Percentiles rank a stretch among this genome's conserved stretches.
phyloP scores from a whole-genome alignment of 92 coral and sea anemone species.

The Hydrozoanthus gracilis region DNA sequence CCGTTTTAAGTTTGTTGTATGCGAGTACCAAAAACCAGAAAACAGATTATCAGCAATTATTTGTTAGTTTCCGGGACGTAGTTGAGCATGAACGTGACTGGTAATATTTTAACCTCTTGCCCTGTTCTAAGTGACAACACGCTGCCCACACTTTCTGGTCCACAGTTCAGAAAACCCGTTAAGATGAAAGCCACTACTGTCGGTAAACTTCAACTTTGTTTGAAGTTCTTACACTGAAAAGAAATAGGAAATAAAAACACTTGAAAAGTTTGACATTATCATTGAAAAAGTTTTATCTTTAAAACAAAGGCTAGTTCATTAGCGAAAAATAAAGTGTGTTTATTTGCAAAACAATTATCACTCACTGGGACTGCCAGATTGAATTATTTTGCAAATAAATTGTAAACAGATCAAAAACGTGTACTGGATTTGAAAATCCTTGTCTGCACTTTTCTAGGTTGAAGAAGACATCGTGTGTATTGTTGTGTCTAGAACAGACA shows the following conservation, averaged over 20 bases:
- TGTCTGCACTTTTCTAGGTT: not conserved
- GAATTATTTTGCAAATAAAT: too few species aligned
- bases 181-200: not conserved
- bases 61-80: not conserved
- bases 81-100: not conserved
- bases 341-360: too few species aligned
- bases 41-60: constrained; percentile 20
- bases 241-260: not conserved
- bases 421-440: not conserved
- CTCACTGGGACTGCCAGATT: too few species aligned
- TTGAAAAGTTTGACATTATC: not conserved
- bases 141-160: not conserved
- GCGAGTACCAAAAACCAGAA: not conserved
- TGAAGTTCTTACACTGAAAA: not conserved
- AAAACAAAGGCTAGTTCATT: not conserved
- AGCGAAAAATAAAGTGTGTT: too few species aligned
- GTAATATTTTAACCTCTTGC: not conserved
- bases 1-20: not conserved
- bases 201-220: not conserved
- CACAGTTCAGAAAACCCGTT: not conserved
- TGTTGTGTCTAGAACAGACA: constrained; percentile 9
- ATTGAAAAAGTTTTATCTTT: not conserved
- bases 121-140: not conserved
- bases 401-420: not conserved
- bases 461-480: not conserved